Percentiles rank a stretch among this genome's conserved stretches.
These are phyloP conservation scores for Acanthosepion esculentum DNA, from an alignment of 2,888 invertebrate species.

Conservation along the genomic window DNA sequence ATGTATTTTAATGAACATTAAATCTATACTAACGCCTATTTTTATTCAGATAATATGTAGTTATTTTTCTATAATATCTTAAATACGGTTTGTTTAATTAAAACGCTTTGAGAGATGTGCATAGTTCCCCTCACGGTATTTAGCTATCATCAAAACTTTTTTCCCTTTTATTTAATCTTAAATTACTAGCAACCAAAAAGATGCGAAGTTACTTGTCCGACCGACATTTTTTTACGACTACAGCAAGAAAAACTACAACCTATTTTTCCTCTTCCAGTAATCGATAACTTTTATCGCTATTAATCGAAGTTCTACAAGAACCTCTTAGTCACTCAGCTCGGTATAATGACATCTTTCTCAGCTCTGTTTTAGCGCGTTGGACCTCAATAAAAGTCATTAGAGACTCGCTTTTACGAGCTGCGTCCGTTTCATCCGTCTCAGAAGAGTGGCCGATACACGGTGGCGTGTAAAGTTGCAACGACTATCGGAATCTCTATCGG, in stretches of 20 bases:
- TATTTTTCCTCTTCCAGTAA: neutral
- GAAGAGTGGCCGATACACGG: slow-evolving; percentile 4
- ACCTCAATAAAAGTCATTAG: neutral
- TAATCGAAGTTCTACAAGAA: slow-evolving; percentile 20
- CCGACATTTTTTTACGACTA: neutral
- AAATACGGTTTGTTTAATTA: too few relatives aligned
- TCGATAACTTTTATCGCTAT: slow-evolving; percentile 33
- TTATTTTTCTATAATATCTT: too few relatives aligned
- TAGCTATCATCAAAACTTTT: neutral
- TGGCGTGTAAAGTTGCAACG: neutral
- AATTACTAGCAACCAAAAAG: neutral
- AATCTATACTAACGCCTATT: too few relatives aligned
- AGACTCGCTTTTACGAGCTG: neutral
- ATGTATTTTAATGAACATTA: too few relatives aligned
- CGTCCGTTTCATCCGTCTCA: neutral
- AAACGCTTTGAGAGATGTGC: neutral
- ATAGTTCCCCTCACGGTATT: neutral
- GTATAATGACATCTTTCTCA: neutral
- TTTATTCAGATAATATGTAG: too few relatives aligned
- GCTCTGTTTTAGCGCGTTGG: neutral
- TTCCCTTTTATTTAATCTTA: neutral
- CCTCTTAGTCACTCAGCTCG: neutral
- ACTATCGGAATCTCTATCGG: neutral
- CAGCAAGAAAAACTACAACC: neutral
- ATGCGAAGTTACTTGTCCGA: neutral